Evolutionary conservation across 2,888 invertebrate genomes (phyloP).

Genomic region (Chironomus riparius): DNA sequence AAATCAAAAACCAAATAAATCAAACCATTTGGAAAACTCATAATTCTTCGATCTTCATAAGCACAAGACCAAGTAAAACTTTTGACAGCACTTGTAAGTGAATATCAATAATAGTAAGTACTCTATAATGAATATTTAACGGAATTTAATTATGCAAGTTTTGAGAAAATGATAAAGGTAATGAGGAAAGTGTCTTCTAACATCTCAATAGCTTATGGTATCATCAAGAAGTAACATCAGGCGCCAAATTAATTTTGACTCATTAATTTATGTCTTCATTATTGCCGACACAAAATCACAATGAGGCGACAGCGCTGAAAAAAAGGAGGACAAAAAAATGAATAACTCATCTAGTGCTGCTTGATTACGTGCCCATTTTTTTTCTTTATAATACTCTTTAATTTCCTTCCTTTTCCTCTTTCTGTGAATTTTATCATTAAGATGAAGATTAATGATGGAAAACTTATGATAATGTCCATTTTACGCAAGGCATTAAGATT

Average conservation of each 20-base stretch:
- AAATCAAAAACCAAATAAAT: too few relatives aligned
- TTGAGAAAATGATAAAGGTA: too few relatives aligned
- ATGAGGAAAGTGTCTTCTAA: too few relatives aligned
- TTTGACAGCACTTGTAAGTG: too few relatives aligned
- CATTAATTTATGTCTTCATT: slow-evolving; percentile 25
- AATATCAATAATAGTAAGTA: too few relatives aligned
- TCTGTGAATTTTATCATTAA: background rate
- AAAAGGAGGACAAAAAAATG: background rate
- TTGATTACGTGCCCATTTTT: slow-evolving; percentile 20
- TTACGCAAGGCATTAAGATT: background rate
- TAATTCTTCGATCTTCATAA: too few relatives aligned
- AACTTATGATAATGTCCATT: slow-evolving; percentile 20
- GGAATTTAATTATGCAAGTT: too few relatives aligned
- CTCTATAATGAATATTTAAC: too few relatives aligned
- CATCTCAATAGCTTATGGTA: too few relatives aligned
- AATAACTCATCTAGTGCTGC: slow-evolving; percentile 1
- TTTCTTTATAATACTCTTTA: background rate
- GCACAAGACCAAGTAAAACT: too few relatives aligned
- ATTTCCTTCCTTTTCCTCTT: background rate
- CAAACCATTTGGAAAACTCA: too few relatives aligned
- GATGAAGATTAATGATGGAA: slow-evolving; percentile 25
- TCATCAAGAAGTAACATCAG: background rate
- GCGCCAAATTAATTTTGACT: slow-evolving; percentile 25
- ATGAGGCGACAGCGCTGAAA: background rate
- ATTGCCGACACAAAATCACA: slow-evolving; percentile 7